Conservation (phyloP, 2,888 invertebrate genomes). For the Uropetala carovei region DNA sequence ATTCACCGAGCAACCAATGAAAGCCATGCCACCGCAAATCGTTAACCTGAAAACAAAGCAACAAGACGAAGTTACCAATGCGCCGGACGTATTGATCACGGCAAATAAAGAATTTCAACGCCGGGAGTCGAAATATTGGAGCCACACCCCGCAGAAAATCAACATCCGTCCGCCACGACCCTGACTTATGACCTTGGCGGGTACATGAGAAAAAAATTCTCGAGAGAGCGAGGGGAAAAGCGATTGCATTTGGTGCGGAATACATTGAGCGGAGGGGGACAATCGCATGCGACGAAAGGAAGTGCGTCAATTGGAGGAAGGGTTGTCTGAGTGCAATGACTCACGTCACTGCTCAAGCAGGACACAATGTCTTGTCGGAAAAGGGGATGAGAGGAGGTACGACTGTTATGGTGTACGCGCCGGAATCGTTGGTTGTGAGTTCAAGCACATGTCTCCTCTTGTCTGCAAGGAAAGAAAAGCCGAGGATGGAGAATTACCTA, state of each 20-base stretch:
- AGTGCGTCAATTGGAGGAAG: slow-evolving; percentile 17
- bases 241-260: too few species aligned
- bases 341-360: not conserved
- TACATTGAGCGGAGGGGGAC: not conserved
- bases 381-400: too few species aligned
- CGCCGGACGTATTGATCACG: too few species aligned
- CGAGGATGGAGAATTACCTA: not conserved
- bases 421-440: too few species aligned
- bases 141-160: not conserved
- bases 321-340: not conserved
- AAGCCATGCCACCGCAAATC: too few species aligned
- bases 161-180: not conserved
- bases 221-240: not conserved
- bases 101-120: not conserved
- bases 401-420: too few species aligned
- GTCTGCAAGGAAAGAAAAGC: not conserved
- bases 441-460: too few species aligned
- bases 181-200: not conserved
- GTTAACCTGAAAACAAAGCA: too few species aligned
- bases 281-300: not conserved
- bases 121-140: not conserved
- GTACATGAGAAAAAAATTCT: not conserved
- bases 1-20: too few species aligned
- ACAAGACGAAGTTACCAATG: too few species aligned
- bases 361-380: not conserved